These are phyloP conservation scores for Papilio polytes DNA, from an alignment of 1,140 invertebrate species.

Conservation along the genomic window DNA sequence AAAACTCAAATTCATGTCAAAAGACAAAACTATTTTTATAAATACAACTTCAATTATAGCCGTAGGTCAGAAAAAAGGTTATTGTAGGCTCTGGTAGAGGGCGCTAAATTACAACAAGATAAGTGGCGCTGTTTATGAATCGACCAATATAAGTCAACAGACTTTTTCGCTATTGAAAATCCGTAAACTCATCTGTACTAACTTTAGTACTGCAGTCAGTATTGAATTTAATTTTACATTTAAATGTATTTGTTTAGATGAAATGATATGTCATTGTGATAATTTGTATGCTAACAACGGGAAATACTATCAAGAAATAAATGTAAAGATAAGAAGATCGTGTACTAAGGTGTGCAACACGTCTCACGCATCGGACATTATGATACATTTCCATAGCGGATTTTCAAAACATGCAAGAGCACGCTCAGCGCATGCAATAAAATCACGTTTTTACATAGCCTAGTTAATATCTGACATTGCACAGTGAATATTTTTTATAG, in stretches of 20 bases:
- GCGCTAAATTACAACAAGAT: background rate
- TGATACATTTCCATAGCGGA: conserved; percentile 7
- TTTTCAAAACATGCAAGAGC: conserved; percentile 14
- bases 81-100: too few species aligned
- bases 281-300: background rate
- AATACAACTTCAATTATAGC: too few species aligned
- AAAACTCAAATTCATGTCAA: too few species aligned
- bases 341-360: background rate
- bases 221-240: background rate
- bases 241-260: background rate
- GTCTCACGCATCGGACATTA: conserved; percentile 12
- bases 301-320: conserved; percentile 9
- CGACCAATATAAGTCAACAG: background rate
- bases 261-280: background rate
- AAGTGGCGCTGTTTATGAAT: background rate
- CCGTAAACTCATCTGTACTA: too few species aligned
- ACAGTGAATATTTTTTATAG: background rate
- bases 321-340: background rate
- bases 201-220: background rate
- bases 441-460: conserved; percentile 36
- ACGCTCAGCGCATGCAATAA: background rate
- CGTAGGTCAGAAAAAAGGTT: too few species aligned
- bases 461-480: background rate
- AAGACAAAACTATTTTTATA: too few species aligned
- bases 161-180: background rate